phyloP scores from a whole-genome alignment of 2,888 invertebrate genomes.

The Cantharis nigra region DNA sequence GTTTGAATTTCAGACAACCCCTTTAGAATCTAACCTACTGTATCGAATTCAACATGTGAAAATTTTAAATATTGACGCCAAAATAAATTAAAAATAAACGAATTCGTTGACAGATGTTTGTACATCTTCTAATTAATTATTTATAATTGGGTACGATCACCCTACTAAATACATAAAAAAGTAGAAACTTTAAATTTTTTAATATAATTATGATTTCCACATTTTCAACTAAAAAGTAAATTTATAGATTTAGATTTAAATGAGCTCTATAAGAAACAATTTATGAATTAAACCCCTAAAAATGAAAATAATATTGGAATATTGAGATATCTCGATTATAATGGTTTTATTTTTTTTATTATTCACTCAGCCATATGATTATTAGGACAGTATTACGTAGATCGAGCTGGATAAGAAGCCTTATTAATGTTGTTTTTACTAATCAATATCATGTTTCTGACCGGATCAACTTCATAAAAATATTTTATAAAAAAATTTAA shows the following conservation, averaged over 20 bases:
- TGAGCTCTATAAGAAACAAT: neutral
- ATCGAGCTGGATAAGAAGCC: neutral
- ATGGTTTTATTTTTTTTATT: neutral
- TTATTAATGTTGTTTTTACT: neutral
- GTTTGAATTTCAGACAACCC: constrained; percentile 31
- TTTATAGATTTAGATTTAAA: neutral
- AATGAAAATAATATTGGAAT: neutral
- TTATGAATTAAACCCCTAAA: neutral
- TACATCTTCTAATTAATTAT: neutral
- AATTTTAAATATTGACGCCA: constrained; percentile 18
- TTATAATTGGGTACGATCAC: neutral
- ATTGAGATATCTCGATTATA: neutral
- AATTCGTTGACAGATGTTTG: constrained; percentile 8
- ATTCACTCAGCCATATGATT: neutral
- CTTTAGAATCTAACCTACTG: constrained; percentile 7
- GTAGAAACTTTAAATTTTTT: neutral
- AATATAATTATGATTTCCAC: neutral
- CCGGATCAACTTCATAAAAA: neutral
- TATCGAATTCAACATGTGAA: constrained; percentile 21
- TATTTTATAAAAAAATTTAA: neutral
- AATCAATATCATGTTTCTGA: neutral
- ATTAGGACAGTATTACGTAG: neutral
- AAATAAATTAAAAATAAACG: constrained; percentile 11
- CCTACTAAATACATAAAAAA: neutral
- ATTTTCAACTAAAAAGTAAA: neutral